Evolutionary conservation across 2,797 vertebrate genomes (phyloP), one percentile per base, ranked within the genome.

Genomic region (Leptatherina wallacei): DNA sequence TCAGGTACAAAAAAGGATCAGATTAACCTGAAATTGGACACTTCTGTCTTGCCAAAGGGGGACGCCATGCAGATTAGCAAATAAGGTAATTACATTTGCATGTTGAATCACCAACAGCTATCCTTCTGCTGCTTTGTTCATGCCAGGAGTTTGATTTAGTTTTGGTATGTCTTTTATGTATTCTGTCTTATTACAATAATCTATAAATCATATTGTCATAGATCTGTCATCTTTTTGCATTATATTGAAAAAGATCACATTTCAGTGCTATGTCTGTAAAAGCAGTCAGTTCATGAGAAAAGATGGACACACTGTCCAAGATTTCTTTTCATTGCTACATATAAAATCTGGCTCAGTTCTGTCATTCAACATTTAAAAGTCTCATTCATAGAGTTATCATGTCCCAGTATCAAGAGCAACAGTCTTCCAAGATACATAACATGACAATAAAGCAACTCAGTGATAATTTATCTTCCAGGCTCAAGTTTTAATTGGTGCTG

Each of bases 41-140:
- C 85, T 68, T 68, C 75, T 82, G 78, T 88, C 75, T 82, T 59
- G 71, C 75, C 77, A 73, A 65, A 66, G 62, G 65, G 51, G 61
- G 61, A 80, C 82, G 78, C 40, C 22, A 66, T 66, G 71, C 63
- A 7, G 78, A 85, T 86, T 86, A 88, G 69, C 81, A 88, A 83
- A 86, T 82, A 85, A 83, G 73, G 69, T 89, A 80, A 92, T 89
- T 86, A 59, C 78, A 89, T 93, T 92, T 92, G 85, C 88, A 91
- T 91, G 80, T 85, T 78, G 80, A 86, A 88, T 88, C 80, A 81
- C 70, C 52, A 68, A 61, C 82, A 79, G 72, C 77, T 74, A 24
- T 78, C 81, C 78, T 52, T 65, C 61, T 68, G 75, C 73, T 77
- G 69, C 74, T 61, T 65, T 47, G 77, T 67, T 78, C 40, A 35